These are phyloP conservation scores for Ophthalmolycus amberensis DNA, from an alignment of 2,113 vertebrate species.

Conservation along the genomic window DNA sequence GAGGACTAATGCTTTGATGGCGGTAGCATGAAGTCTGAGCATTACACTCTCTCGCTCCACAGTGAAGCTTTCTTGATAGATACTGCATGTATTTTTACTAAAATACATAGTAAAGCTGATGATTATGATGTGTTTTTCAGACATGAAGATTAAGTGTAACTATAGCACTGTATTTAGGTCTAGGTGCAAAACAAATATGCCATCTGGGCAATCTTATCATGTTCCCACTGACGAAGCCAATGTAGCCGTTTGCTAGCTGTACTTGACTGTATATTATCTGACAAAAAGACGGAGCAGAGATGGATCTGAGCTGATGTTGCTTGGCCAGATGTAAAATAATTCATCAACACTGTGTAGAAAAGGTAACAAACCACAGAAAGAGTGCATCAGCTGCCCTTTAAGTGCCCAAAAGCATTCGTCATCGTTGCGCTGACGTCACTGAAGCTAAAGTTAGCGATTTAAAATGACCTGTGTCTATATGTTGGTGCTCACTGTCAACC, in stretches of 20 bases:
- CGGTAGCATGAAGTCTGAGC: not conserved
- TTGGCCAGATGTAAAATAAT: slow-evolving; percentile 8
- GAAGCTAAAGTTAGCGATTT: slow-evolving; percentile 10
- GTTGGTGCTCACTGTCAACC: not conserved
- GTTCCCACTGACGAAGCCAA: not conserved
- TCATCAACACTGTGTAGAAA: not conserved
- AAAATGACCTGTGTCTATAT: slow-evolving; percentile 7
- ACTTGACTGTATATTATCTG: not conserved
- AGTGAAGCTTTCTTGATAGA: not conserved
- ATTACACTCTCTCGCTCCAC: not conserved
- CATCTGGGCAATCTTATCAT: slow-evolving; percentile 10
- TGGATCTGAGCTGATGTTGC: not conserved
- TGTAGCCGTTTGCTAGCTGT: not conserved
- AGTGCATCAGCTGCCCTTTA: slow-evolving; percentile 29
- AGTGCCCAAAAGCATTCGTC: not conserved
- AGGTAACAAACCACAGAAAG: not conserved
- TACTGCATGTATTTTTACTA: not conserved
- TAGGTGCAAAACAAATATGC: not conserved
- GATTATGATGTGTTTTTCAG: not conserved
- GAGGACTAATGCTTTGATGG: not conserved
- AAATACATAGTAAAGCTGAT: not conserved
- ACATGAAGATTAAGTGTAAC: not conserved
- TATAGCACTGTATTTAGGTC: not conserved
- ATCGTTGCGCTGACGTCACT: not conserved
- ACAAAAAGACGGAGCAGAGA: not conserved